Conservation (phyloP, 2,113 vertebrate genomes). For the Corvus hawaiiensis region DNA sequence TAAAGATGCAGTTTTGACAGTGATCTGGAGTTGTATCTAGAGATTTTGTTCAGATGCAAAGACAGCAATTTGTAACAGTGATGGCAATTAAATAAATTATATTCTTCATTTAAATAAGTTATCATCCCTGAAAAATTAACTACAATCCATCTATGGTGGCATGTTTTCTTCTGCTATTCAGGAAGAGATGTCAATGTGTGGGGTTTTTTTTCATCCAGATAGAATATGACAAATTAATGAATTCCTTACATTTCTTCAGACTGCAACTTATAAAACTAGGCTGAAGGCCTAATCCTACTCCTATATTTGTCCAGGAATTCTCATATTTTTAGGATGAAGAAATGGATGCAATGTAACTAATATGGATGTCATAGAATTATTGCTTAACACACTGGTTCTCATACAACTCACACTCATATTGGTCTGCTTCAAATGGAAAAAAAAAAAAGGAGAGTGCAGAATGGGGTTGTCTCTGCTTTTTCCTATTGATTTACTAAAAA, state of each 20-base stretch:
- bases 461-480: background rate
- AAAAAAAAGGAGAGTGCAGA: background rate
- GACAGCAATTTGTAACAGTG: background rate
- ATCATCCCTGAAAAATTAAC: background rate
- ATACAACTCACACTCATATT: background rate
- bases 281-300: background rate
- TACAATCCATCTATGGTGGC: accelerated
- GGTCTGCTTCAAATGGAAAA: background rate
- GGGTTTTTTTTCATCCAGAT: background rate
- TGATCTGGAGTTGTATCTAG: background rate
- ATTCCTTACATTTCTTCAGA: background rate
- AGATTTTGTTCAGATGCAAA: background rate
- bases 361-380: background rate
- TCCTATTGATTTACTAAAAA: background rate
- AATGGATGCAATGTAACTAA: background rate
- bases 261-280: background rate
- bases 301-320: background rate
- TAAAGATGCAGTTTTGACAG: background rate
- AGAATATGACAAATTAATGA: background rate
- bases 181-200: background rate
- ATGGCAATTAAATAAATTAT: background rate
- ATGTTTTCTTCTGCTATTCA: background rate
- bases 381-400: background rate
- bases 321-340: background rate
- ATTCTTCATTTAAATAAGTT: background rate